Evolutionary conservation across 2,113 vertebrate species (phyloP).

Genomic region (Colistium nudipinnis): DNA sequence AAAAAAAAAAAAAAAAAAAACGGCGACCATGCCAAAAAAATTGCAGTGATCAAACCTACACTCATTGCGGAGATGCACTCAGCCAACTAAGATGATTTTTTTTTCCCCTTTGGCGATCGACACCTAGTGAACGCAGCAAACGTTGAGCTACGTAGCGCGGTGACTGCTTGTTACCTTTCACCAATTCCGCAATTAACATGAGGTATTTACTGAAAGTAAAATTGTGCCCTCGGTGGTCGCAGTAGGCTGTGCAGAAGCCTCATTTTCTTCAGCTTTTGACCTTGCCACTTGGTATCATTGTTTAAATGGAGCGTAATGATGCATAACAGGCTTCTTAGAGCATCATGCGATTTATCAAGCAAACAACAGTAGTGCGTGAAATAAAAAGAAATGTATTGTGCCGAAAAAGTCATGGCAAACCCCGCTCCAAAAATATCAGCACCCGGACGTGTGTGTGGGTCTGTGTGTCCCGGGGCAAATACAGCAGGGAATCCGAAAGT

Average conservation of each 20-base stretch:
- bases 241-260: conserved; percentile 22
- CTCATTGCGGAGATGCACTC: no score
- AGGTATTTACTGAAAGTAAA: conserved; percentile 22
- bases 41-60: no score
- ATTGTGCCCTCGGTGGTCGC: conserved; percentile 13
- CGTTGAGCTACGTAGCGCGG: neutral
- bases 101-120: no score
- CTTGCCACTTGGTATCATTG: conserved; percentile 30
- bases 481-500: conserved; percentile 14
- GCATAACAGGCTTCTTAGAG: conserved; percentile 20
- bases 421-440: conserved; percentile 8
- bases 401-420: neutral
- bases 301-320: conserved; percentile 43
- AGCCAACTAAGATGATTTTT: no score
- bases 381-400: conserved; percentile 15
- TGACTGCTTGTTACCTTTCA: conserved; percentile 5
- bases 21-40: no score
- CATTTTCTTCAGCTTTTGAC: conserved; percentile 34
- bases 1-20: no score
- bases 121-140: conserved; percentile 4
- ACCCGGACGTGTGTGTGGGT: conserved; percentile 8
- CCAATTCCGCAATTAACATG: conserved; percentile 32
- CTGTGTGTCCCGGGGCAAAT: conserved; percentile 16
- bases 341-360: conserved; percentile 6
- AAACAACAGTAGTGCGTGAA: neutral